Percentiles rank a stretch among this genome's conserved stretches.
These are phyloP conservation scores for Sycophila sp. DNA, from an alignment of 1,140 invertebrate genomes.

Conservation along the genomic window DNA sequence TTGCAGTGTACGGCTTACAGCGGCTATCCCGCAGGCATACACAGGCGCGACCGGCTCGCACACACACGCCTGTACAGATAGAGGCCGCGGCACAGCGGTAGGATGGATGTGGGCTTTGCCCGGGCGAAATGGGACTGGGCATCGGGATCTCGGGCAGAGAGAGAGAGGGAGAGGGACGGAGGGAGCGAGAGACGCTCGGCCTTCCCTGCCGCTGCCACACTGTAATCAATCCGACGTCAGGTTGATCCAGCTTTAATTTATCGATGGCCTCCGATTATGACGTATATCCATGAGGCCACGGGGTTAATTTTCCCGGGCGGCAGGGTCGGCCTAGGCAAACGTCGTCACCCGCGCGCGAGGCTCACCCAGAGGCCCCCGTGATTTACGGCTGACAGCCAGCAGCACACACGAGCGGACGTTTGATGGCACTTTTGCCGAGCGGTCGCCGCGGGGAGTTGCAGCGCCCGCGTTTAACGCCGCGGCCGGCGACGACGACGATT, in stretches of 20 bases:
- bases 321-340: neutral
- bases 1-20: neutral
- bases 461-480: no score
- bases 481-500: no score
- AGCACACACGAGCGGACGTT: neutral
- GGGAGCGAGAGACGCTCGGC: neutral
- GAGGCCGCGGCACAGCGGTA: no score
- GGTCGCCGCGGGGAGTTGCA: no score
- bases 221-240: constrained; percentile 49
- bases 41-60: no score
- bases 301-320: neutral
- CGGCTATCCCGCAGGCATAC: neutral
- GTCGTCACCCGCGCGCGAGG: neutral
- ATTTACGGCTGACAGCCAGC: constrained; percentile 6
- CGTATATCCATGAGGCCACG: constrained; percentile 37
- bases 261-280: constrained; percentile 45
- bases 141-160: neutral
- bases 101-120: neutral
- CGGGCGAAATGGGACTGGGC: neutral
- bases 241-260: constrained; percentile 44
- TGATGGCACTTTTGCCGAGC: no score
- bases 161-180: neutral
- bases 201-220: neutral
- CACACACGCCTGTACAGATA: no score
- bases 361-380: neutral